Evolutionary conservation across 2,797 vertebrate species (phyloP), one percentile per base, ranked within the genome.

Genomic region (Sternotherus odoratus): DNA sequence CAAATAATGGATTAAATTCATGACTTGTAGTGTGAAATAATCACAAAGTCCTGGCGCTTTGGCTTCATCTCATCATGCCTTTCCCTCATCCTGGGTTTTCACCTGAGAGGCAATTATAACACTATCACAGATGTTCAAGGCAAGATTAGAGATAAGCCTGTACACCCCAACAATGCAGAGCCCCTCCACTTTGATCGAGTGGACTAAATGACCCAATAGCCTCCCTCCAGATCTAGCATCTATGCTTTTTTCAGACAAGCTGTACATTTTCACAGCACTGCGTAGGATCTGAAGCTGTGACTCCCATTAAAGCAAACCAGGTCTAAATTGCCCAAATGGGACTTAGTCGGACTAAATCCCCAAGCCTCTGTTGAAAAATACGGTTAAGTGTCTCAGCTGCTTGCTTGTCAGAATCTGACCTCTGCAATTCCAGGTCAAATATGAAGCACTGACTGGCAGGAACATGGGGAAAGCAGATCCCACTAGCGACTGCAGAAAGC

Each of bases 71-170:
- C 74, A 51, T 91, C 94, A 83, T 60, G 50, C 79, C 2, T 0
- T 36, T 60, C 92, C 90, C 96, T 95, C 92, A 96, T 88, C 63
- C 46, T n/a, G 86, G 93, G 79, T 82, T 95, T 94, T 57, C 87
- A 92, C 95, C 93, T 79, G 57, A 43, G 77, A 74, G 89, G 88
- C 89, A 85, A 79, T 21, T 79, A 77, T 8, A 93, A 93, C 77
- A 91, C 91, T 86, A 94, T 75, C 83, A 94, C 91, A 93, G 83
- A 19, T 5, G 79, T 95, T 94, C 69, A 83, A 97, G 88, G 91
- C 85, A 3, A 95, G 92, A 94, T 95, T 95, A 90, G 96, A 97
- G 96, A 97, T 96, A 97, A 97, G 95, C 86, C 83, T 0, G 2
- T 72, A 77, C 21, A 79, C 79, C 82, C 94, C 95, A 96, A 97